Evolutionary conservation across 2,888 invertebrate species (phyloP), one percentile per base, ranked within the genome.

Genomic region (Lasioglossum calceatum): DNA sequence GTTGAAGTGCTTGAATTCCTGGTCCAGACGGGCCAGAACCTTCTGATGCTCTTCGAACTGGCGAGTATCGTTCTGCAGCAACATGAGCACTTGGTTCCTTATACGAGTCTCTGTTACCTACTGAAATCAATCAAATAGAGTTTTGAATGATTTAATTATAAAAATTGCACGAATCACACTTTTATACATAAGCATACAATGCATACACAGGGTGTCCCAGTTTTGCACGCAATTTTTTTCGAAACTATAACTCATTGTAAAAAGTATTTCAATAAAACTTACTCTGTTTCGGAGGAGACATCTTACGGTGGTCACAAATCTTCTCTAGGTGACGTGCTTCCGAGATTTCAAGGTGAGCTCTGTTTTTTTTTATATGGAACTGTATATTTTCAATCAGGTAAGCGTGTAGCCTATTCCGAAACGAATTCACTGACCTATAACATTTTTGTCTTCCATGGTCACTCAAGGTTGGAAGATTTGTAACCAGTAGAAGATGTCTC

Each of bases 41-140:
- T 94, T 99, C 99, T 86, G 98, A 98, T 14, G 98, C 98, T 88
- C 99, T 96, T 1, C 99, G 96, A 23, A 99, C 98, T 0, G 99
- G 99, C 88, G 98, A 98, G 95, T 98, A 99, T 36, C 99, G 96
- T 94, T 98, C 98, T 71, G 97, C 95, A 50, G 95, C 92, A 78
- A 95, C 94, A 79, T 95, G 95, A 77, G 94, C 94, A 92, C 96
- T 96, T 58, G 96, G 95, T 90, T 97, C 96, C 93, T 96, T 96
- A 93, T 96, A 96, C 39, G 96, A 96, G 88, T 96, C 96, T 86
- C 96, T 96, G 86, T 95, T 96, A 93, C 95, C 95, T 92, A 92
- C 87, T 87, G 75, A 54, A 81, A 82, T 75, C 61, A 75, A 71
- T 47, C 61, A 70, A 67, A 75, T 14, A 81, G 42, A 64, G 75